phyloP scores from a whole-genome alignment of 2,888 invertebrate genomes.

The Metacarcinus magister region DNA sequence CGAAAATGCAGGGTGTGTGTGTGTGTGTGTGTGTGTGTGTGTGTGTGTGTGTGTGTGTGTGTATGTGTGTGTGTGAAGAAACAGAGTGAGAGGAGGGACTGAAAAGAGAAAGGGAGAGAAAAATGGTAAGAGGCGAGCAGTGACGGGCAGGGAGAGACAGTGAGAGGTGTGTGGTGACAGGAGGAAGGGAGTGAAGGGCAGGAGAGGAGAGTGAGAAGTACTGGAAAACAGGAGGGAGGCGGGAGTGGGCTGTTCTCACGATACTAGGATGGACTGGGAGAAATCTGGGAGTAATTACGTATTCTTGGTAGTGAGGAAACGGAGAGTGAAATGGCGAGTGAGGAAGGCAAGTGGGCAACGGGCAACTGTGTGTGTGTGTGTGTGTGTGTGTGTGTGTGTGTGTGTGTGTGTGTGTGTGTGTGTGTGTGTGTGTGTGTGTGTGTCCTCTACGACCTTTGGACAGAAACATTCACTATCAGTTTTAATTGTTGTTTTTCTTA shows the following conservation, averaged over 20 bases:
- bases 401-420: no score
- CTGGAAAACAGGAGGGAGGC: not conserved
- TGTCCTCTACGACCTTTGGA: not conserved
- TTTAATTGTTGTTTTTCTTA: not conserved
- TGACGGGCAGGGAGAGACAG: no score
- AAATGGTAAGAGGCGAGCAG: not conserved
- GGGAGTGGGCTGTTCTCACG: not conserved
- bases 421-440: no score
- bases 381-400: no score
- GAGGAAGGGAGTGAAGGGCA: not conserved
- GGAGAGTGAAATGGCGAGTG: not conserved
- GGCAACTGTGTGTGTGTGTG: no score
- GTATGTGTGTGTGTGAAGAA: not conserved
- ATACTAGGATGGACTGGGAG: not conserved
- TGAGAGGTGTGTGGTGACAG: no score
- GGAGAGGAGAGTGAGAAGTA: not conserved
- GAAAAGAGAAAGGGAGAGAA: not conserved
- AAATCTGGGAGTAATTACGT: constrained; percentile 7
- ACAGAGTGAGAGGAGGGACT: not conserved
- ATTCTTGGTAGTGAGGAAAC: not conserved
- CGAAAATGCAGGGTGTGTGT: not conserved
- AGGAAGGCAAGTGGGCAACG: not conserved
- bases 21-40: constrained; percentile 7
- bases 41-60: constrained; percentile 18
- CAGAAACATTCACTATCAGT: not conserved